These are phyloP conservation scores for Chlorospingus flavigularis DNA, from an alignment of 2,797 vertebrate genomes.

Conservation along the genomic window DNA sequence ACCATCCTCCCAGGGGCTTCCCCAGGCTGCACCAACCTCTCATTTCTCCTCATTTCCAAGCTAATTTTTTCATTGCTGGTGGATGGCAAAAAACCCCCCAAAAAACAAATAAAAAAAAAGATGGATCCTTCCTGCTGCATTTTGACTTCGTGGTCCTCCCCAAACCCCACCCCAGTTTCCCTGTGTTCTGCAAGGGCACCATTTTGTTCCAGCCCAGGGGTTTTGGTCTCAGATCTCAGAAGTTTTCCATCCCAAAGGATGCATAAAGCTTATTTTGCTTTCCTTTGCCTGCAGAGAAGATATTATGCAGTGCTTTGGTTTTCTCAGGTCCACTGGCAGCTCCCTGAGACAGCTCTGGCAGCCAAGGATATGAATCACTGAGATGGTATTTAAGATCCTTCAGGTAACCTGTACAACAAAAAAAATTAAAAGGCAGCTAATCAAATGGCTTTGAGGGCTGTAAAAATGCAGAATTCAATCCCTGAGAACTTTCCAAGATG, in stretches of 20 bases:
- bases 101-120: neutral
- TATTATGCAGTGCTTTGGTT: neutral
- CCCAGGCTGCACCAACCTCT: neutral
- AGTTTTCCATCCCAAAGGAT: neutral
- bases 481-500: slow-evolving; percentile 66
- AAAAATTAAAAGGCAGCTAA: slow-evolving; percentile 28
- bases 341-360: neutral
- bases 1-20: neutral
- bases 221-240: neutral
- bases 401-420: slow-evolving; percentile 10
- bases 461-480: slow-evolving; percentile 60
- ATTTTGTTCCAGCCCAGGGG: neutral
- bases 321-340: neutral
- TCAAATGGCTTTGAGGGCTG: slow-evolving; percentile 34
- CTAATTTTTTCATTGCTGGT: neutral
- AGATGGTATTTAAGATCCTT: neutral
- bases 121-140: neutral
- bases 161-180: accelerated
- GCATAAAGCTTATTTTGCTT: neutral
- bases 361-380: neutral
- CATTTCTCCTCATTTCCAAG: neutral
- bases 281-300: neutral
- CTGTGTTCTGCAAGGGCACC: neutral
- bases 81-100: neutral
- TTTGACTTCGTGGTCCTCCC: neutral